These are phyloP conservation scores for Sarcophaga variegata DNA, from an alignment of 2,888 invertebrate genomes.

Conservation along the genomic window DNA sequence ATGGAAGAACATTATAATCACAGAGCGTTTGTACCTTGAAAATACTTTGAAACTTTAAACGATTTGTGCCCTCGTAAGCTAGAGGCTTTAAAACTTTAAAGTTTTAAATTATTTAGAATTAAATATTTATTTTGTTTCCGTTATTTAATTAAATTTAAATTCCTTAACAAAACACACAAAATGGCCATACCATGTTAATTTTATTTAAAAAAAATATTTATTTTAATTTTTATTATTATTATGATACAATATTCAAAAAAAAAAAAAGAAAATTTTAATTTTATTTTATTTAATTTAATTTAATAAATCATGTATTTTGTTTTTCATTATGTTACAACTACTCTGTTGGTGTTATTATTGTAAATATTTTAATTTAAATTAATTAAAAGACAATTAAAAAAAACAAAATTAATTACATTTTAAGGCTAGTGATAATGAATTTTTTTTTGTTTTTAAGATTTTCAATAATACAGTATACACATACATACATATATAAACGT, in stretches of 20 bases:
- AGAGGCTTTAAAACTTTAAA: neutral
- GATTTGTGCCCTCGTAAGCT: neutral
- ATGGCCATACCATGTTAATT: conserved; percentile 49
- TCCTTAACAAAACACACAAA: conserved; percentile 31
- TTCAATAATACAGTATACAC: neutral
- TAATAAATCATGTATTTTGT: neutral
- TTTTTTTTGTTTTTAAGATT: conserved; percentile 50
- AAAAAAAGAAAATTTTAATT: neutral
- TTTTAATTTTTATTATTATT: neutral
- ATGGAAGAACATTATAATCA: conserved; percentile 34
- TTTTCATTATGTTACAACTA: neutral
- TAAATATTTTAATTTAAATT: conserved; percentile 40
- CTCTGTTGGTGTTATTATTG: conserved; percentile 40
- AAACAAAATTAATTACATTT: conserved; percentile 48
- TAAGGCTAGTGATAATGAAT: conserved; percentile 76
- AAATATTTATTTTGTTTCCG: conserved; percentile 40
- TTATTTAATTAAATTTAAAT: conserved; percentile 24
- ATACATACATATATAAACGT: neutral
- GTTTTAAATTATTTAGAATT: conserved; percentile 65
- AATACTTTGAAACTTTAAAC: conserved; percentile 72
- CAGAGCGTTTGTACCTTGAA: conserved; percentile 81
- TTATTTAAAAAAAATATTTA: neutral
- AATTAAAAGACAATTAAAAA: neutral
- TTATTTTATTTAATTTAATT: neutral
- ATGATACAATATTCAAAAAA: neutral